These are phyloP conservation scores for Chymomyza caudatula DNA, from an alignment of 2,888 invertebrate genomes.

Conservation along the genomic window DNA sequence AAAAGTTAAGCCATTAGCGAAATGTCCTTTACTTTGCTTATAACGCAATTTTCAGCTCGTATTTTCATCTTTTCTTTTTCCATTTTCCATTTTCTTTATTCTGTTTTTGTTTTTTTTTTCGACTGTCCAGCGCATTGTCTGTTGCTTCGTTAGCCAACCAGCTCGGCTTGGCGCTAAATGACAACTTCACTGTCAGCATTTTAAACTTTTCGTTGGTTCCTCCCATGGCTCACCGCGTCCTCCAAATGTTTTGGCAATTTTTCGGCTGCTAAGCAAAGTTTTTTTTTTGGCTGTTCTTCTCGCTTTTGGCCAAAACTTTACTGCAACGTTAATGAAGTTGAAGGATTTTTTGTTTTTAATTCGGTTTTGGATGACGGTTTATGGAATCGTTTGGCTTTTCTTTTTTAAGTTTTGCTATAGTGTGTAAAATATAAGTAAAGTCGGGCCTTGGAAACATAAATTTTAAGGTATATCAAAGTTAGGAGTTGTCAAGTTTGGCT, in stretches of 20 bases:
- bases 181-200: slow-evolving; percentile 68
- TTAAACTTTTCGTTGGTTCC: slow-evolving; percentile 51
- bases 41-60: slow-evolving; percentile 60
- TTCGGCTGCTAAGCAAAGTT: slow-evolving; percentile 50
- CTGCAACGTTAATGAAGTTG: slow-evolving; percentile 65
- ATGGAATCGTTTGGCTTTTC: slow-evolving; percentile 1
- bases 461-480: neutral
- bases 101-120: slow-evolving; percentile 11
- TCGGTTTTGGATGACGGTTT: slow-evolving; percentile 22
- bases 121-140: slow-evolving; percentile 47
- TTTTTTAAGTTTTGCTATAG: slow-evolving; percentile 25
- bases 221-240: neutral
- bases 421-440: neutral
- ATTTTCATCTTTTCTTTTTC: slow-evolving; percentile 25
- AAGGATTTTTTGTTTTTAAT: slow-evolving; percentile 47
- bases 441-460: too few relatives aligned
- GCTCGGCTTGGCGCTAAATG: slow-evolving; percentile 51
- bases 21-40: slow-evolving; percentile 70
- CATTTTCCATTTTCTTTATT: neutral
- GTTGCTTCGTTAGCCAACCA: slow-evolving; percentile 55
- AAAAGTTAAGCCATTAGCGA: slow-evolving; percentile 70
- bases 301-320: slow-evolving; percentile 43
- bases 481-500: neutral
- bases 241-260: slow-evolving; percentile 40
- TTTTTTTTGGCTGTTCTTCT: slow-evolving; percentile 33